Base-by-base conservation (phyloP, 2,113 vertebrate species). In the Callospermophilus lateralis region DNA sequence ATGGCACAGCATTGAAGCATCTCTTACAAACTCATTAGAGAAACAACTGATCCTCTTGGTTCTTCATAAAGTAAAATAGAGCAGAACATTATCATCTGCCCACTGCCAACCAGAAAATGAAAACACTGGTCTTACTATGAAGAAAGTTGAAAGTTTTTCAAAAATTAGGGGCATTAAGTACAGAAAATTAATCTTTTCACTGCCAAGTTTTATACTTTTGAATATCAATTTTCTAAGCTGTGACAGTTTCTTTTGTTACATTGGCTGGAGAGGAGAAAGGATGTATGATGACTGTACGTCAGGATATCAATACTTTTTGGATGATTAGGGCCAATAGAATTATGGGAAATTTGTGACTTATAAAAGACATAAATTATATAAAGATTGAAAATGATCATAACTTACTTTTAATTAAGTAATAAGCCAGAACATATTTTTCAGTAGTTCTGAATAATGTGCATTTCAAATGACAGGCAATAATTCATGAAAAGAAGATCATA, bases 361-460 rank as follows among this genome's bases (percentile, higher is more conserved):
- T 96, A 98, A 98, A 97, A 96, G 81, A 96, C 94, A 97, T 55
- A 97, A 98, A 98, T 98, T 98, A 98, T 26, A 96, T 79, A 94
- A 0, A 2, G 79, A 98, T 90, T 98, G 96, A 97, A 98, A 97
- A 91, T 91, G 85, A 76, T 97, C 95, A 97, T 98, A 98, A 97
- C 83, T 98, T 97, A 89, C 22, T 93, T 98, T 98, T 98, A 98
- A 99, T 98, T 98, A 98, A 97, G 96, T 94, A 98, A 98, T 98
- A 98, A 97, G 95, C 95, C 96, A 97, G 85, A 97, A 88, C 39
- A 98, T 87, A 96, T 95, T 98, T 96, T 93, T 96, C 11, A 65
- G 68, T 68, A 91, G 32, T 97, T 93, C 90, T 97, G 96, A 98
- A 98, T 97, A 97, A 98, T 95, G 91, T 61, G 61, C 78, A 97